phyloP scores from a whole-genome alignment of 2,797 vertebrate species.

The Oophaga sylvatica region DNA sequence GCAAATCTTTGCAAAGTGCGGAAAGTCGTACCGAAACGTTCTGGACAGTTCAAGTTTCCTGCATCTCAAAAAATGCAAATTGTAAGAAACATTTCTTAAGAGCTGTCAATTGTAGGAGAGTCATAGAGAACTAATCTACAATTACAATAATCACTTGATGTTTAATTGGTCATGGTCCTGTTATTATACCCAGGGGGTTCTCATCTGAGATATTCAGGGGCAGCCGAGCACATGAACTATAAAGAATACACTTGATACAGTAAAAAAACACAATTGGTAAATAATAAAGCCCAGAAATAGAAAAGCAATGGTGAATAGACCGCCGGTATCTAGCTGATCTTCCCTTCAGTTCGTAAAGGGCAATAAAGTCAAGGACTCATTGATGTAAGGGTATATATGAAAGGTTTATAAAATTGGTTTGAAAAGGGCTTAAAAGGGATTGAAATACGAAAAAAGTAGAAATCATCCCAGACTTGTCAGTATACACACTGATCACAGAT shows the following conservation, averaged over 20 bases:
- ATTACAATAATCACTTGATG: constrained; percentile 33
- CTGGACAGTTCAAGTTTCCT: neutral
- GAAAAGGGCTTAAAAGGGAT: no score
- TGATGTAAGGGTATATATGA: no score
- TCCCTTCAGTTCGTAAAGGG: neutral
- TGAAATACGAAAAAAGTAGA: no score
- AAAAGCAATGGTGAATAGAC: neutral
- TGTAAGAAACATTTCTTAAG: neutral
- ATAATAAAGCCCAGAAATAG: neutral
- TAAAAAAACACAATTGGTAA: neutral
- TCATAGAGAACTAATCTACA: constrained; percentile 9
- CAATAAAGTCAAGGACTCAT: neutral
- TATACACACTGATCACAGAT: no score
- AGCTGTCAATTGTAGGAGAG: neutral
- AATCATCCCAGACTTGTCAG: no score
- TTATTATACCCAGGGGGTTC: constrained; percentile 31
- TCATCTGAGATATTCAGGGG: constrained; percentile 7
- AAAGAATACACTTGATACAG: neutral
- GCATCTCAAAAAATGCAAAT: neutral
- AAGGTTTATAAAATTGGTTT: no score
- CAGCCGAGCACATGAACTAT: neutral
- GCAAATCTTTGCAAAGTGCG: no score
- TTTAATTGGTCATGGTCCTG: constrained; percentile 29
- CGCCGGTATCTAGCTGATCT: neutral
- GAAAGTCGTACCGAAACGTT: neutral